Evolutionary conservation across 2,797 vertebrate species (phyloP).

Genomic region (Bradypodion ventrale): DNA sequence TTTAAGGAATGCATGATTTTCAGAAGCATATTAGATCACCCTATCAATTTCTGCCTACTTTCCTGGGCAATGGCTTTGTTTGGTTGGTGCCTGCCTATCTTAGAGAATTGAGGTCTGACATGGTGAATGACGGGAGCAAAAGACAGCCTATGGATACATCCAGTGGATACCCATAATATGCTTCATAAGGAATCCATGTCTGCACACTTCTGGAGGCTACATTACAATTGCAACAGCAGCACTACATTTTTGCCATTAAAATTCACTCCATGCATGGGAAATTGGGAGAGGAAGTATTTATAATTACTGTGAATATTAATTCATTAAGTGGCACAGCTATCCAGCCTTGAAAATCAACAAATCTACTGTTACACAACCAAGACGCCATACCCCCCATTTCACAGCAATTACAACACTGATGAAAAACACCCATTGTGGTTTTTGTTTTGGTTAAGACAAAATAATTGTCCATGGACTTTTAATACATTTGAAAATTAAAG

Average conservation of each 20-base stretch:
- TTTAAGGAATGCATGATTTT: background rate
- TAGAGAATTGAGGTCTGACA: background rate
- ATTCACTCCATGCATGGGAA: background rate
- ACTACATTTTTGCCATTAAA: background rate
- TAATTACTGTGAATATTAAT: background rate
- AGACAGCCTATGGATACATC: background rate
- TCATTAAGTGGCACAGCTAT: background rate
- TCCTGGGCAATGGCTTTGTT: background rate
- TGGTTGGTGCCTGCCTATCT: background rate
- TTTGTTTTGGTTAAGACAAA: background rate
- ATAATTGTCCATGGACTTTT: background rate
- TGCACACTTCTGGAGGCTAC: background rate
- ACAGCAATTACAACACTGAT: background rate
- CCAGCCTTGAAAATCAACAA: background rate
- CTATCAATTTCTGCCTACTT: background rate
- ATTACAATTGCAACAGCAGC: background rate
- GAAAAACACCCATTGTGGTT: background rate
- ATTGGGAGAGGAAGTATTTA: background rate
- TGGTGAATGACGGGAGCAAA: background rate
- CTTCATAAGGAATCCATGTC: no score
- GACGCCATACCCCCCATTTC: background rate
- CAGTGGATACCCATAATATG: background rate
- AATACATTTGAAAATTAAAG: background rate
- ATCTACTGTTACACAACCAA: background rate
- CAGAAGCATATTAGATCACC: background rate